Evolutionary conservation across 2,797 vertebrate species (phyloP), one percentile per base, ranked within the genome.

Genomic region (Sarcophilus harrisii): DNA sequence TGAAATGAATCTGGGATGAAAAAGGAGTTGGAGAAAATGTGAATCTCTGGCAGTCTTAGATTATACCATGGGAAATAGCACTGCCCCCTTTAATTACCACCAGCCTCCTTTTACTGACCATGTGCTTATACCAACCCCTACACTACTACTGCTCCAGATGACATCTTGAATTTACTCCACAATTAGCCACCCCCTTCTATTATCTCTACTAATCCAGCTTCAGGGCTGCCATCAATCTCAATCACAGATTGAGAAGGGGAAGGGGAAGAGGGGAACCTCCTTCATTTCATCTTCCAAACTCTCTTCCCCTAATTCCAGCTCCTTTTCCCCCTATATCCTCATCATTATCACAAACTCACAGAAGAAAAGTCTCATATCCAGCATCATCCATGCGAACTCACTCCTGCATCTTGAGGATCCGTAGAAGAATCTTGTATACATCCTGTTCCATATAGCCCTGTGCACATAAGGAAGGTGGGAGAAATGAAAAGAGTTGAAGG

Each of bases 361-460:
- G 62, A 89, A 62, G 81, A 94, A 90, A 92, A 92, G n/a, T 45
- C 24, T 29, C 1, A 1, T 60, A 6, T 54, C 52, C 95, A 94
- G 90, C 89, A 89, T 58, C 59, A 38, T 28, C 9, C 6, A 0
- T 10, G 1, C 30, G 10, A n/a, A 59, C 58, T 97, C 95, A 97
- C 38, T 95, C 93, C 87, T 98, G 96, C 5, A 95, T 87, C 94
- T 95, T 97, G 97, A 99, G 98, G 94, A 99, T 99, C 58, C 95
- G 97, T 57, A 98, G 98, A 58, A 99, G 98, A 94, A 96, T 95
- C 0, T 96, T 91, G n/a, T 99, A 98, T 0, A 98, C 98, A 0
- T 98, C 98, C 91, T 98, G 96, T 1, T 99, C 98, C 98, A 99
- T 98, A 95, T 98, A 98, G 0, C 98, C 98, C 99, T 99, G 97